Conservation (phyloP, 1,140 invertebrate genomes). For the Oedothorax gibbosus region DNA sequence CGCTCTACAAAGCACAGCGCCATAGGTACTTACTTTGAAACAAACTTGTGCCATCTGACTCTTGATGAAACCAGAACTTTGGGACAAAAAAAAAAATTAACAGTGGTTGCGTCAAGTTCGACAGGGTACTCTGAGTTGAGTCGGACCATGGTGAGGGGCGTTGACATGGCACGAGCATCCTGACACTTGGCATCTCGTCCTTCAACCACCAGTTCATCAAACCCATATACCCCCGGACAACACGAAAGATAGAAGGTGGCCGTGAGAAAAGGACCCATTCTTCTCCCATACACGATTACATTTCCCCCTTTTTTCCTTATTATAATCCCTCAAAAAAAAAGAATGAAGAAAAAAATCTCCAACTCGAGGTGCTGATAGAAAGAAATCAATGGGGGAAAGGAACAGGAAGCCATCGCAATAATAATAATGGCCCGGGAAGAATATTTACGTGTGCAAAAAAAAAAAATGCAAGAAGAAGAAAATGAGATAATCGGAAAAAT, state of each 20-base stretch:
- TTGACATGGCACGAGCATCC: constrained; percentile 30
- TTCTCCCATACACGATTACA: constrained; percentile 43
- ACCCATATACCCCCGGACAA: neutral
- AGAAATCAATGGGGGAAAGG: neutral
- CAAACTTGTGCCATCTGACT: neutral
- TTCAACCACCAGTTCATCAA: constrained; percentile 45
- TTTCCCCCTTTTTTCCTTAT: constrained; percentile 2
- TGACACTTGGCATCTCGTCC: constrained; percentile 32
- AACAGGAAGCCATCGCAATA: constrained; percentile 37
- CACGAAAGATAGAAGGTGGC: constrained; percentile 22
- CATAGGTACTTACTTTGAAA: too few relatives aligned
- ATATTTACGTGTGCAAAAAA: neutral
- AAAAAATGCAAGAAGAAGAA: constrained; percentile 4
- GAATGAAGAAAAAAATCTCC: neutral
- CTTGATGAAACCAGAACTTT: neutral
- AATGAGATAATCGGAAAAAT: constrained; percentile 36
- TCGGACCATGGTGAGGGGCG: neutral
- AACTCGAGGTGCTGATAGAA: neutral
- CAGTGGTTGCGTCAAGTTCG: too few relatives aligned
- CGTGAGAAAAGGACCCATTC: constrained; percentile 45
- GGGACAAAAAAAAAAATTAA: neutral
- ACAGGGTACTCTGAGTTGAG: too few relatives aligned
- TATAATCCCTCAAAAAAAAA: neutral
- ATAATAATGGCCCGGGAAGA: constrained; percentile 44
- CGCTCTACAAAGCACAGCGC: constrained; percentile 3